phyloP scores from a whole-genome alignment of 2,888 invertebrate species.

The Lithosia quadra region DNA sequence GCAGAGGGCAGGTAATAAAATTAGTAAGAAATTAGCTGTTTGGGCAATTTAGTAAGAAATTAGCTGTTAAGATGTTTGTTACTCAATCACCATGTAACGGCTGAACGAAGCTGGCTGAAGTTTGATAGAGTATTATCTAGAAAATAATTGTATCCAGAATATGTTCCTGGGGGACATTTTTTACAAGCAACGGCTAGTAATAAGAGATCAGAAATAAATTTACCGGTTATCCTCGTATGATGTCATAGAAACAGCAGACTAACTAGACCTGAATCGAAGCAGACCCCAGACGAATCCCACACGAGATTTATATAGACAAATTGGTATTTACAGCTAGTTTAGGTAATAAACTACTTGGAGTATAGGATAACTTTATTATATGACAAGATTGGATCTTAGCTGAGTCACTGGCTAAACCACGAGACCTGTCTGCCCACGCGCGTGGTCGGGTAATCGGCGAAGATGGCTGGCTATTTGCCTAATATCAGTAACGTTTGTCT shows the following conservation, averaged over 20 bases:
- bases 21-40: too few relatives aligned
- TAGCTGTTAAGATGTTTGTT: not conserved
- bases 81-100: not conserved
- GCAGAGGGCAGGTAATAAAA: not conserved
- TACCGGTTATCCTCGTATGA: not conserved
- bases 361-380: constrained; percentile 51
- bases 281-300: constrained; percentile 26
- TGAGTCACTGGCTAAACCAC: constrained; percentile 51
- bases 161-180: too few relatives aligned
- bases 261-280: constrained; percentile 4
- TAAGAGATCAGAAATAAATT: too few relatives aligned
- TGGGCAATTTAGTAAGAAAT: too few relatives aligned
- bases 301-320: constrained; percentile 47
- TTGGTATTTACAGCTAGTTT: constrained; percentile 39
- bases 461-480: constrained; percentile 52
- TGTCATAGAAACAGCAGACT: not conserved
- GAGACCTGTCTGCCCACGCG: constrained; percentile 69
- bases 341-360: constrained; percentile 38
- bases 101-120: too few relatives aligned
- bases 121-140: too few relatives aligned
- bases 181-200: too few relatives aligned
- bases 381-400: constrained; percentile 44
- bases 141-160: too few relatives aligned
- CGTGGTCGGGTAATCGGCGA: constrained; percentile 32
- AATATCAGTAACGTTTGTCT: constrained; percentile 56